These are phyloP conservation scores for Muntiacus reevesi DNA, from an alignment of 2,113 vertebrate genomes.

Conservation along the genomic window DNA sequence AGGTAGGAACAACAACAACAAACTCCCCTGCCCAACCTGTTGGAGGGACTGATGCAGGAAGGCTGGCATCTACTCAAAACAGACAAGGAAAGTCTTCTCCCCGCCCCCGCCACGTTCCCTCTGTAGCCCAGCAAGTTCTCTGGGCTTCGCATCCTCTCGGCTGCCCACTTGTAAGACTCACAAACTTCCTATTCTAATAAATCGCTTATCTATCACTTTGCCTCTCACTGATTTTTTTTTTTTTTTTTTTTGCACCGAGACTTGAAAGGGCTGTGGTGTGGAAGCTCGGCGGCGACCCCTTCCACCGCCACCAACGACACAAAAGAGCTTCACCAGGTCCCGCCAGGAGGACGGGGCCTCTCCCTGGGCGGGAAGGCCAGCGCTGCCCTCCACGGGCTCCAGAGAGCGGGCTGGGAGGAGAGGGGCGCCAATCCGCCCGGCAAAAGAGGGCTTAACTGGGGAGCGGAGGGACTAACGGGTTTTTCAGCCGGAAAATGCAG, in stretches of 20 bases:
- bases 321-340: background rate
- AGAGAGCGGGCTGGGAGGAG: background rate
- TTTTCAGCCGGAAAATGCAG: background rate
- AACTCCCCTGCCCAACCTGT: background rate
- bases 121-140: background rate
- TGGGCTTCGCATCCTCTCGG: background rate
- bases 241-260: background rate
- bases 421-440: background rate
- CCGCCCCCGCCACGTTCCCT: background rate
- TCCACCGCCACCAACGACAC: background rate
- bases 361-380: background rate
- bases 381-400: background rate
- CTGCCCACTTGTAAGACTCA: background rate
- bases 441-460: background rate
- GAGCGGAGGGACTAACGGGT: background rate
- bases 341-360: background rate
- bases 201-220: background rate
- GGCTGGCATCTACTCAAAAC: background rate
- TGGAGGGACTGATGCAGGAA: background rate
- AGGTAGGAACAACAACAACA: background rate
- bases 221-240: background rate
- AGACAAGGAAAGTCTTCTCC: background rate
- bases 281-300: background rate
- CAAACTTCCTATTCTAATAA: background rate
- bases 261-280: background rate